phyloP scores from a whole-genome alignment of 2,888 invertebrate genomes.

The Exocentrus adspersus region DNA sequence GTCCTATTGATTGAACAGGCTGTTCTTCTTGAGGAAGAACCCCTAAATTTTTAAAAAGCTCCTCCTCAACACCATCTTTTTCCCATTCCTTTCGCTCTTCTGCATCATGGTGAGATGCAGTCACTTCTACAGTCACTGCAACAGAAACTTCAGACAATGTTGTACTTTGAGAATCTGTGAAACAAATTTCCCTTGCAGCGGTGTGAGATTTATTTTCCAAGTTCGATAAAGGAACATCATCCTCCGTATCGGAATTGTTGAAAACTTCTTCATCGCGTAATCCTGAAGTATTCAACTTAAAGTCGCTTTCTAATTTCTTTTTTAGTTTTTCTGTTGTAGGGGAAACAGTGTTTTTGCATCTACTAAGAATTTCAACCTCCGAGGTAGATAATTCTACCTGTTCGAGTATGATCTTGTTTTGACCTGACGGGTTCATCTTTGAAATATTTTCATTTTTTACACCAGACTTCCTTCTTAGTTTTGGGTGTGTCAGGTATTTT shows the following conservation, averaged over 20 bases:
- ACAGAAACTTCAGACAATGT: too few relatives aligned
- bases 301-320: conserved; percentile 19
- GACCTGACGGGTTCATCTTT: not conserved
- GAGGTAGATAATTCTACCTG: not conserved
- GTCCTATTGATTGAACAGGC: too few relatives aligned
- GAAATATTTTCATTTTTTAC: not conserved
- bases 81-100: too few relatives aligned
- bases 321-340: conserved; percentile 27
- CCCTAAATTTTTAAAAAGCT: too few relatives aligned
- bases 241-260: not conserved
- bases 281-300: conserved; percentile 1
- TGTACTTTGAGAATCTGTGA: too few relatives aligned
- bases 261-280: not conserved
- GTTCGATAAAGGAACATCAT: not conserved
- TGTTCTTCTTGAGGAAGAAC: too few relatives aligned
- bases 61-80: too few relatives aligned
- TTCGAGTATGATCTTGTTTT: not conserved
- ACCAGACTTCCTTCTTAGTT: conserved; percentile 15
- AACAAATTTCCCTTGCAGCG: too few relatives aligned
- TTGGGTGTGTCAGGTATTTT: conserved; percentile 15
- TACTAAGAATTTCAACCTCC: conserved; percentile 11
- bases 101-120: too few relatives aligned
- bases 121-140: too few relatives aligned
- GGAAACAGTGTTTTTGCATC: conserved; percentile 24
- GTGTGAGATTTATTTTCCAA: not conserved